These are phyloP conservation scores for Hormaphis cornu DNA, from an alignment of 1,140 invertebrate genomes.

Conservation along the genomic window DNA sequence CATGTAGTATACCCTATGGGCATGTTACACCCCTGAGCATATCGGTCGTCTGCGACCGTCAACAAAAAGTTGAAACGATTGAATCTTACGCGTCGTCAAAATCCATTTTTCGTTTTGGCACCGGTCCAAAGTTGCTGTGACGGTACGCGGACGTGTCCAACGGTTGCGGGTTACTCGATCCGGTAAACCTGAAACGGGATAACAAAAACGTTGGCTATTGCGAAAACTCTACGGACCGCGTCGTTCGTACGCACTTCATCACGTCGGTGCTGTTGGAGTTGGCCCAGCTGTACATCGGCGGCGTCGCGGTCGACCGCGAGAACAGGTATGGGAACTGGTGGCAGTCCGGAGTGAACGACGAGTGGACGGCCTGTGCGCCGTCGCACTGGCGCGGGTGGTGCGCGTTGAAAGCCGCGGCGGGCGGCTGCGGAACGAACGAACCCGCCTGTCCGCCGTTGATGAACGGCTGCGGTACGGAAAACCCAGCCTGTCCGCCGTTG, in stretches of 20 bases:
- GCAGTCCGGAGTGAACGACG: background rate
- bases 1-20: too few species aligned
- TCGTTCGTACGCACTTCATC: background rate
- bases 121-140: background rate
- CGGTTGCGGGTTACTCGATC: background rate
- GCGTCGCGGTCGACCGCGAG: background rate
- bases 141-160: background rate
- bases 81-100: conserved; percentile 9
- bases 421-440: background rate
- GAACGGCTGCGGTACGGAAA: background rate
- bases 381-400: background rate
- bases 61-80: too few species aligned
- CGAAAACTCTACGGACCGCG: background rate
- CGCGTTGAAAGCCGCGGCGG: background rate
- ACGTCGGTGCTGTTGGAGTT: conserved; percentile 8
- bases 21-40: too few species aligned
- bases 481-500: too few species aligned
- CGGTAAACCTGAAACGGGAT: background rate
- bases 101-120: conserved; percentile 18
- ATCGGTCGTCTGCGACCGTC: too few species aligned
- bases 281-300: conserved; percentile 9
- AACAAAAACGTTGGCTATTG: background rate
- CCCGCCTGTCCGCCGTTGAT: too few species aligned
- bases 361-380: background rate
- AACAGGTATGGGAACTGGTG: conserved; percentile 11